phyloP scores from a whole-genome alignment of 2,888 invertebrate genomes.

The Acholoe squamosa region DNA sequence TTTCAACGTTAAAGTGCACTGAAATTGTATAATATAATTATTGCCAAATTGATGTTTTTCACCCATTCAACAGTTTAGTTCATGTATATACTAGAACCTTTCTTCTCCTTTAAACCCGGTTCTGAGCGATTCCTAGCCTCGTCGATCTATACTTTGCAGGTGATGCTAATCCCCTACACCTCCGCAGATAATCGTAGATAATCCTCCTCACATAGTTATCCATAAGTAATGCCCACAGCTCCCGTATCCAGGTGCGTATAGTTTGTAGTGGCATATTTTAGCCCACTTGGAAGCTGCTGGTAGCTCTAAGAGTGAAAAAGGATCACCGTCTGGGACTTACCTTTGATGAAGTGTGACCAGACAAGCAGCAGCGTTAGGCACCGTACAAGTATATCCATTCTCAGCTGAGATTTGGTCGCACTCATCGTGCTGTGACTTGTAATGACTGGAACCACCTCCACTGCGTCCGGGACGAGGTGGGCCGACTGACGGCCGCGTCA shows the following conservation, averaged over 20 bases:
- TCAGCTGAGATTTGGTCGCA: conserved; percentile 18
- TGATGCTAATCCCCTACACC: too few species aligned
- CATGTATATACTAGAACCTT: too few species aligned
- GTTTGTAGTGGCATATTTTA: too few species aligned
- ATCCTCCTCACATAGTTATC: conserved; percentile 7
- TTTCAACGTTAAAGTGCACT: too few species aligned
- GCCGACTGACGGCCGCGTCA: background rate
- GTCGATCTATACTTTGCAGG: too few species aligned
- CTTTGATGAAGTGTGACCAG: conserved; percentile 50
- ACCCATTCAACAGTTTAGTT: too few species aligned
- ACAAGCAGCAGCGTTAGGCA: conserved; percentile 31
- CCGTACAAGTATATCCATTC: conserved; percentile 56
- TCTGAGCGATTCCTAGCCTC: too few species aligned
- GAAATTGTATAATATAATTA: too few species aligned
- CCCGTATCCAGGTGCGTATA: background rate
- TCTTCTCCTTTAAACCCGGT: too few species aligned
- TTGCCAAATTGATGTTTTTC: too few species aligned
- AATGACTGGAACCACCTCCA: background rate
- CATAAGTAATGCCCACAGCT: background rate
- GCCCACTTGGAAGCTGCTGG: background rate
- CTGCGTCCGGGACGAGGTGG: background rate
- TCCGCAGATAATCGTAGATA: background rate
- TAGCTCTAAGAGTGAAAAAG: background rate
- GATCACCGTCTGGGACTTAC: background rate
- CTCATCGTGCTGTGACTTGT: background rate